Percentiles rank a stretch among this genome's conserved stretches.
These are phyloP conservation scores for Crenichthys baileyi DNA, from an alignment of 2,797 vertebrate species.

Conservation along the genomic window DNA sequence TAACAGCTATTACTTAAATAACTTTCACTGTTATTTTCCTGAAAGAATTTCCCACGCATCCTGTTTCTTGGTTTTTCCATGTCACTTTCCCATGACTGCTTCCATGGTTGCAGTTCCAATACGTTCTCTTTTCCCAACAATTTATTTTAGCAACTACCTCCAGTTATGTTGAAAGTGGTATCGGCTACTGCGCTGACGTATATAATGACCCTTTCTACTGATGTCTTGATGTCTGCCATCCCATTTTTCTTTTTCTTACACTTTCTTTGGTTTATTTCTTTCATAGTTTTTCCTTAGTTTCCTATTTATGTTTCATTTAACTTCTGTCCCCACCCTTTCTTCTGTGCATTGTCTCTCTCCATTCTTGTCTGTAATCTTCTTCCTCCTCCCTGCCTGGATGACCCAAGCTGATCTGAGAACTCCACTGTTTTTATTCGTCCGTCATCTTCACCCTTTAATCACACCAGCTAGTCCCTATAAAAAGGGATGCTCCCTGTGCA, in stretches of 20 bases:
- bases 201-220: neutral
- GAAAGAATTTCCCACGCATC: constrained; percentile 24
- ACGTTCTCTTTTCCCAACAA: neutral
- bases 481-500: constrained; percentile 13
- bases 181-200: neutral
- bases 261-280: neutral
- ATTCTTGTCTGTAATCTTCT: constrained; percentile 45
- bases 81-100: constrained; percentile 20
- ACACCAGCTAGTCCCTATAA: constrained; percentile 26
- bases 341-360: constrained; percentile 32
- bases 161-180: neutral
- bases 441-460: constrained; percentile 49
- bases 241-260: neutral
- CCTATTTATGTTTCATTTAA: constrained; percentile 4
- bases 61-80: constrained; percentile 30
- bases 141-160: neutral
- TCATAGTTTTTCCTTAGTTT: constrained; percentile 22
- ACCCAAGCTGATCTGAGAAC: constrained; percentile 29
- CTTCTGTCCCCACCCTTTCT: constrained; percentile 16
- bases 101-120: constrained; percentile 12
- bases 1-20: constrained; percentile 47
- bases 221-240: neutral
- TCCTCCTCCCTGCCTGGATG: constrained; percentile 17
- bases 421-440: constrained; percentile 32
- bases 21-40: constrained; percentile 26